A percentile compares a stretch with the other conserved stretches of the same genome.
Conservation (phyloP, 2,113 vertebrate genomes). For the Hylia prasina region DNA sequence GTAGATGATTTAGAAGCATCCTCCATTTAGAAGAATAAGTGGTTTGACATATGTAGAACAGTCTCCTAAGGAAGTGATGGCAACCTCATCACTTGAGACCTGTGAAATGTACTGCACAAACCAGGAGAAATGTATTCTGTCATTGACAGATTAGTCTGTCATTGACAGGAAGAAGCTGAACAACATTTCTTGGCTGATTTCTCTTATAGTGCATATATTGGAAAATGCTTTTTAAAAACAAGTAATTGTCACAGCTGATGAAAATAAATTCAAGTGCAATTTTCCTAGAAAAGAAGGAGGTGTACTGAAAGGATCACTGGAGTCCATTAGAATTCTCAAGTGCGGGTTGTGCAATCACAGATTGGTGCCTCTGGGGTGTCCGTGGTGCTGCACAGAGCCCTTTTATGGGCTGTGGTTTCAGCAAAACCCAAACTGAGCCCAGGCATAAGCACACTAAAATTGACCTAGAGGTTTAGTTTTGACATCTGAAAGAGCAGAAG, state of each 20-base stretch:
- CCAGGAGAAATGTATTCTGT: not conserved
- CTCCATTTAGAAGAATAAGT: not conserved
- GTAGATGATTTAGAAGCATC: not conserved
- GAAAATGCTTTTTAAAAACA: not conserved
- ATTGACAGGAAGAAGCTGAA: not conserved
- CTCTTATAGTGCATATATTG: not conserved
- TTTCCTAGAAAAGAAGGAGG: not conserved
- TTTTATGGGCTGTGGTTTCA: not conserved
- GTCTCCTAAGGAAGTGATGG: not conserved
- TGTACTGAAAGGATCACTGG: not conserved
- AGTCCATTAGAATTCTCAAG: not conserved
- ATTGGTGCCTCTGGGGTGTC: not conserved
- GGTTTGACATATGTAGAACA: not conserved
- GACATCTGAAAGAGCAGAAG: not conserved
- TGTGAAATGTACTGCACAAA: not conserved
- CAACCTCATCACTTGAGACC: not conserved
- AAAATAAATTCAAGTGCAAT: not conserved
- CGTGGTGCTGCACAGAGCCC: accelerated
- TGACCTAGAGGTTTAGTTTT: not conserved
- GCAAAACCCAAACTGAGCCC: not conserved
- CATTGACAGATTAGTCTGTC: not conserved
- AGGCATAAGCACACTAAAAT: not conserved
- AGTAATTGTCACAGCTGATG: not conserved
- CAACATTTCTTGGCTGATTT: not conserved
- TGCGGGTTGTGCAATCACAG: not conserved